Percentiles rank a stretch among this genome's conserved stretches.
These are phyloP conservation scores for Rachycentron canadum DNA, from an alignment of 2,797 vertebrate genomes.

Conservation along the genomic window DNA sequence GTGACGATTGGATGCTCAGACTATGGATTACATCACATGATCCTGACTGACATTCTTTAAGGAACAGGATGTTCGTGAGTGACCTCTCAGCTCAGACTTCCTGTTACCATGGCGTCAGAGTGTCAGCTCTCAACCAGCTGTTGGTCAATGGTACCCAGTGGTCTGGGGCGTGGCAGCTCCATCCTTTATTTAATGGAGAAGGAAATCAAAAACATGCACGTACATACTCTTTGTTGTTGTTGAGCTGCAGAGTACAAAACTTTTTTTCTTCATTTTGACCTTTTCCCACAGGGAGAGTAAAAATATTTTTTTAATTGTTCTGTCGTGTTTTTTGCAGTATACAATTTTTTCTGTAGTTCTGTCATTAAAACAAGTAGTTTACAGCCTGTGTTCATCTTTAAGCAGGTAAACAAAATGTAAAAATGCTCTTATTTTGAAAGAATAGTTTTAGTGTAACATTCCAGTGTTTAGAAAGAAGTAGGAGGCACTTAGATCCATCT, in stretches of 20 bases:
- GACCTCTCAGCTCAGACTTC: constrained; percentile 54
- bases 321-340: constrained; percentile 44
- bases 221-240: constrained; percentile 46
- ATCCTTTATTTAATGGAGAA: constrained; percentile 68
- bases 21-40: too few species aligned
- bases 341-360: constrained; percentile 51
- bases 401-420: constrained; percentile 84
- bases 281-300: not conserved
- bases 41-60: constrained; percentile 56
- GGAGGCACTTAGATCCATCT: constrained; percentile 96
- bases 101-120: constrained; percentile 48
- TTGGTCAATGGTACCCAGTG: constrained; percentile 43
- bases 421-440: constrained; percentile 83
- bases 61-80: constrained; percentile 64
- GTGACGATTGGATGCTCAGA: too few species aligned
- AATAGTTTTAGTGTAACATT: constrained; percentile 58
- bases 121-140: constrained; percentile 47
- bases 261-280: constrained; percentile 11
- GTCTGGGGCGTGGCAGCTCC: constrained; percentile 74
- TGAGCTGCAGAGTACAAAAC: constrained; percentile 69
- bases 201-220: constrained; percentile 73
- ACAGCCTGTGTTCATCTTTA: constrained; percentile 73
- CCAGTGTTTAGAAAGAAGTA: constrained; percentile 89
- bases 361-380: constrained; percentile 71
- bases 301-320: constrained; percentile 36